Base-by-base conservation (phyloP, 2,888 invertebrate species). In the Zeuzera pyrina region DNA sequence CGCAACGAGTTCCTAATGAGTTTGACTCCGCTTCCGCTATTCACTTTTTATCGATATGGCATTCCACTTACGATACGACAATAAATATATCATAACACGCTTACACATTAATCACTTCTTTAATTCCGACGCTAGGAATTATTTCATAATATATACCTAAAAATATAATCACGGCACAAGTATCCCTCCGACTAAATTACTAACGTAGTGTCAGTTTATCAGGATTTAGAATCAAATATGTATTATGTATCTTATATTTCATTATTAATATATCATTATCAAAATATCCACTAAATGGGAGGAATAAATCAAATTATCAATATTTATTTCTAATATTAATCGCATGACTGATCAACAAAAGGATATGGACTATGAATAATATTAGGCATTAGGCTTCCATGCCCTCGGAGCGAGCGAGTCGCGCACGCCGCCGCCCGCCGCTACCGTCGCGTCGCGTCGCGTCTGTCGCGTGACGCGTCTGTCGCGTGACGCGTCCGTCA, bases 131-230 rank as follows among this genome's bases (percentile, higher is more conserved):
- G 83, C 83, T 81, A 83, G 83, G 83, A 83, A 81, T 83, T 81
- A 81, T 77, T 71, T 78, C 69, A 78, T 79, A 83, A 81, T 81
- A 83, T 83, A 83, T 81, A 83, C 83, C 81, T 83, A 83, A 81
- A 83, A 83, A 83, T 83, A 83, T 83, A 83, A 83, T 83, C 83
- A 83, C 83, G 83, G 83, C 84, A 83, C 83, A 83, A 81, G 83
- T 83, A 83, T 83, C 83, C 83, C 83, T 81, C 83, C 83, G 83
- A 83, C 81, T 83, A 83, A 79, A 77, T 77, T 78, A 81, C 83
- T 79, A 78, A 83, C 70, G 70, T 83, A 81, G 81, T 83, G 81
- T 81, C 79, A 79, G 79, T 78, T 83, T 83, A 81, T 81, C 83
- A 81, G 83, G 83, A 83, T 83, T 83, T 83, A 83, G 81, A 83